Conservation (phyloP, 2,113 vertebrate species). For the Herpetotheres cachinnans region DNA sequence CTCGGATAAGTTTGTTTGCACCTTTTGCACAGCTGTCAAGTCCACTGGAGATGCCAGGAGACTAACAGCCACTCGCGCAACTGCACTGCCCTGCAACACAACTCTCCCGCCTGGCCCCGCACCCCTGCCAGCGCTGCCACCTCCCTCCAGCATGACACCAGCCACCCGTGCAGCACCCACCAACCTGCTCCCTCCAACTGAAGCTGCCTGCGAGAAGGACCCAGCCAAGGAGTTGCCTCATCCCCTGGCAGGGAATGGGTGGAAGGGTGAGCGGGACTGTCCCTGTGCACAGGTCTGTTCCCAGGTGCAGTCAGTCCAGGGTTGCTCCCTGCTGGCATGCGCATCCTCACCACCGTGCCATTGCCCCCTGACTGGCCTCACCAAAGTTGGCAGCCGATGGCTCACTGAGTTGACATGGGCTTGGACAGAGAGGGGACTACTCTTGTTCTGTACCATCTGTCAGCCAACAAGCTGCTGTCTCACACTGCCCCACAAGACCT, state of each 20-base stretch:
- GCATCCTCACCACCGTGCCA: rapidly evolving
- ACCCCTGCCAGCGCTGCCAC: neutral
- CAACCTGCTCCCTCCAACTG: neutral
- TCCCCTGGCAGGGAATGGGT: neutral
- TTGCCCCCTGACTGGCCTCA: neutral
- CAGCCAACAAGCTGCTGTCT: neutral
- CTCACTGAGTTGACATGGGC: neutral
- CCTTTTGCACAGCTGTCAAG: slow-evolving; percentile 42
- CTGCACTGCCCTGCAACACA: neutral
- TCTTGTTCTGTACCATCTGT: neutral
- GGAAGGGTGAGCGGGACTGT: neutral
- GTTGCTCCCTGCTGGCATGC: neutral
- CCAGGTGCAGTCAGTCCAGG: neutral
- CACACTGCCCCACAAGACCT: neutral
- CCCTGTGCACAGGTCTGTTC: neutral
- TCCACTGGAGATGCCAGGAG: neutral
- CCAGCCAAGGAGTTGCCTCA: neutral
- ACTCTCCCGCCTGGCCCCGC: neutral
- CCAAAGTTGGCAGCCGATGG: rapidly evolving
- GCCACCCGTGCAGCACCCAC: neutral
- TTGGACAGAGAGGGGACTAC: neutral
- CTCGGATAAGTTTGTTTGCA: neutral
- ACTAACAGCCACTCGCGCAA: neutral
- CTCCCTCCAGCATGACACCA: rapidly evolving
- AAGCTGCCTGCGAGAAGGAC: neutral